Percentiles rank a stretch among this genome's conserved stretches.
phyloP scores from a whole-genome alignment of 2,797 vertebrate genomes.

The Fistularia commersonii region DNA sequence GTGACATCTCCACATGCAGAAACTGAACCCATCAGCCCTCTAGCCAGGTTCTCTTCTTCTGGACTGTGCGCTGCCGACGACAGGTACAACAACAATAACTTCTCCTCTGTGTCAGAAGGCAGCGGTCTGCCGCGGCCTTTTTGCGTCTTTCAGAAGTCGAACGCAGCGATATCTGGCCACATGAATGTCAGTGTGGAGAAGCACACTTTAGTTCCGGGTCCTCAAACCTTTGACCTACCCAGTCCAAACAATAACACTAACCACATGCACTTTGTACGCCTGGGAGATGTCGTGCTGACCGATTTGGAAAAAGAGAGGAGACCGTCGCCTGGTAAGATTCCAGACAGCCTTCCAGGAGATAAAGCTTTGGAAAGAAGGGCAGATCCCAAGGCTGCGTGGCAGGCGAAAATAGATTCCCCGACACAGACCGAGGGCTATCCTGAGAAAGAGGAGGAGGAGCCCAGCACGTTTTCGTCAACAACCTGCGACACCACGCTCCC shows the following conservation, averaged over 20 bases:
- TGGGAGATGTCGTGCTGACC: conserved; percentile 58
- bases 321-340: conserved; percentile 36
- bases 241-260: conserved; percentile 73
- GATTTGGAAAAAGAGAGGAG: conserved; percentile 62
- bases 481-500: conserved; percentile 75
- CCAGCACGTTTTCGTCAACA: conserved; percentile 74
- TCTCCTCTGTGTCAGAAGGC: conserved; percentile 66
- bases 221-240: conserved; percentile 78
- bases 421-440: conserved; percentile 24
- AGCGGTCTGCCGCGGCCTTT: conserved; percentile 48
- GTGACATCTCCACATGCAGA: conserved; percentile 59
- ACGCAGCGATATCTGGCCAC: conserved; percentile 38
- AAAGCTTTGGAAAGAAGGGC: conserved; percentile 40
- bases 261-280: conserved; percentile 61
- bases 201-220: conserved; percentile 78
- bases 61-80: conserved; percentile 53
- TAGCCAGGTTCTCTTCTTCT: conserved; percentile 64
- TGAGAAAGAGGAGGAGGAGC: conserved; percentile 62
- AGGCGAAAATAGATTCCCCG: conserved; percentile 32
- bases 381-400: conserved; percentile 35
- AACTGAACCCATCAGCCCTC: conserved; percentile 69
- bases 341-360: conserved; percentile 44
- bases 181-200: conserved; percentile 80
- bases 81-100: conserved; percentile 55
- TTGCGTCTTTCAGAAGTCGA: conserved; percentile 59